These are phyloP conservation scores for Andrena dorsata DNA, from an alignment of 2,888 invertebrate genomes.

Conservation along the genomic window DNA sequence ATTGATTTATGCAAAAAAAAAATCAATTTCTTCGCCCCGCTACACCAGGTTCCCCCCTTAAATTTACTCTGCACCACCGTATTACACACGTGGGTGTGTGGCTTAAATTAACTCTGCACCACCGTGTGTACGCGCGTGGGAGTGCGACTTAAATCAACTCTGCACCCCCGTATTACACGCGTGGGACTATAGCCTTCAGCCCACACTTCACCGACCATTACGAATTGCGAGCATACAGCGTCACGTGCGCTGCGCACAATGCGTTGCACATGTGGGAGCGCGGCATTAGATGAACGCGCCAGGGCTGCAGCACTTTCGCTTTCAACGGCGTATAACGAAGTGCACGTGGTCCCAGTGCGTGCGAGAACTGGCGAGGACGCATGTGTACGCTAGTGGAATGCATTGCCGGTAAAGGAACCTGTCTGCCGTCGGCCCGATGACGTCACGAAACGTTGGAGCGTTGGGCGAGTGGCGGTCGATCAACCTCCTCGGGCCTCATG, in stretches of 20 bases:
- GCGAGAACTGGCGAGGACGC: not conserved
- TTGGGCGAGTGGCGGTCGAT: slow-evolving; percentile 14
- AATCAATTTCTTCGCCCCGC: too few relatives aligned
- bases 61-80: too few relatives aligned
- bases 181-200: too few relatives aligned
- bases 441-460: slow-evolving; percentile 54
- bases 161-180: too few relatives aligned
- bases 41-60: too few relatives aligned
- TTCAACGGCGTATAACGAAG: not conserved
- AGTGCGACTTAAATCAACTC: too few relatives aligned
- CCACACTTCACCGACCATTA: too few relatives aligned
- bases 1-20: too few relatives aligned
- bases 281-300: not conserved
- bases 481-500: slow-evolving; percentile 75
- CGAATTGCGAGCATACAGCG: too few relatives aligned
- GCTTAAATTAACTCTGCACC: too few relatives aligned
- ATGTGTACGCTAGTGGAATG: slow-evolving; percentile 11
- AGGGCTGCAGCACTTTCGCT: slow-evolving; percentile 13
- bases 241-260: not conserved
- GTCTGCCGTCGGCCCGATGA: slow-evolving; percentile 31
- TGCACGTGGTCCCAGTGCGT: not conserved
- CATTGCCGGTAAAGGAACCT: slow-evolving; percentile 8
- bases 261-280: not conserved
- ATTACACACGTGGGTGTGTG: too few relatives aligned
- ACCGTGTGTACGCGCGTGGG: too few relatives aligned